Evolutionary conservation across 2,888 invertebrate species (phyloP).

Genomic region (Caenorhabditis sulstoni): DNA sequence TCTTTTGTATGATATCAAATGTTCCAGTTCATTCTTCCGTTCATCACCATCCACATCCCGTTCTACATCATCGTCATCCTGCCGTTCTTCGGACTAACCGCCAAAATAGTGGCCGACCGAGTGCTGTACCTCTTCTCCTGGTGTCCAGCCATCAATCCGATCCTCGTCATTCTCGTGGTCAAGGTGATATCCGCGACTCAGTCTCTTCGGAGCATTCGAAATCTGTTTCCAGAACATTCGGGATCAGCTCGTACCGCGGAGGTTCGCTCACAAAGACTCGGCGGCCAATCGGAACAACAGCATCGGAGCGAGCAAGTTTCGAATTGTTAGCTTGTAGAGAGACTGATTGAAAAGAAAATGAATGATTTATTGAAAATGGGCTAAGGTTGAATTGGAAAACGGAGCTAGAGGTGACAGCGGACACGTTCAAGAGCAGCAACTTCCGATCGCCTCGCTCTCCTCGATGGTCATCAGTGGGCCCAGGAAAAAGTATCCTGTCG

Average conservation of each 20-base stretch:
- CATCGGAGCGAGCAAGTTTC: not conserved
- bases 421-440: slow-evolving; percentile 38
- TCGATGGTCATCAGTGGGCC: slow-evolving; percentile 48
- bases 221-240: slow-evolving; percentile 33
- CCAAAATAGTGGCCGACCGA: slow-evolving; percentile 16
- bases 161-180: slow-evolving; percentile 49
- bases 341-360: not conserved
- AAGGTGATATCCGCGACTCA: slow-evolving; percentile 5
- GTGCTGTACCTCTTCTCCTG: slow-evolving; percentile 47
- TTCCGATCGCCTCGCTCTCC: slow-evolving; percentile 46
- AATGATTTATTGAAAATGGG: not conserved
- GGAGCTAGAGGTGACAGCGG: not conserved
- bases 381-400: not conserved
- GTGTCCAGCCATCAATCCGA: slow-evolving; percentile 56
- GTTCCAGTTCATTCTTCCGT: slow-evolving; percentile 52
- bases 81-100: slow-evolving; percentile 38
- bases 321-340: slow-evolving; percentile 12
- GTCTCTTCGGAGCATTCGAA: not conserved
- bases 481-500: slow-evolving; percentile 50
- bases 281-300: not conserved
- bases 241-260: slow-evolving; percentile 19
- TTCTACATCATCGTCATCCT: slow-evolving; percentile 49
- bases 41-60: slow-evolving; percentile 55
- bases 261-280: not conserved
- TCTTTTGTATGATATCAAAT: not conserved